These are phyloP conservation scores for Nephotettix cincticeps DNA, from an alignment of 1,140 invertebrate species.

Conservation along the genomic window DNA sequence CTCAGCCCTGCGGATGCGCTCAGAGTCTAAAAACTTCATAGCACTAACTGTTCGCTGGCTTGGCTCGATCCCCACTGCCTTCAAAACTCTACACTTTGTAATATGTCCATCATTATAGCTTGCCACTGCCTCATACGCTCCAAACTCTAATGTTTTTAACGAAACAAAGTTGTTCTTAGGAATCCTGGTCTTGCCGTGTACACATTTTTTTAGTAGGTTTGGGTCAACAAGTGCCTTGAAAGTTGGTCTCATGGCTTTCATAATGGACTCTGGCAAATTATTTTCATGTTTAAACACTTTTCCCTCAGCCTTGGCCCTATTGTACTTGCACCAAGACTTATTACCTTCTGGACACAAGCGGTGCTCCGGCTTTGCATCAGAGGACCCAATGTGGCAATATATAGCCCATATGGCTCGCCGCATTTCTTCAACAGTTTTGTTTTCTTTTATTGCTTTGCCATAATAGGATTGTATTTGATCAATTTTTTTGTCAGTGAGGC, in stretches of 20 bases:
- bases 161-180: conserved; percentile 29
- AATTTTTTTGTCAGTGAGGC: conserved; percentile 30
- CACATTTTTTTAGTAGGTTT: conserved; percentile 34
- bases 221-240: conserved; percentile 30
- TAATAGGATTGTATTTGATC: conserved; percentile 32
- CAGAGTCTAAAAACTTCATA: conserved; percentile 23
- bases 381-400: conserved; percentile 43
- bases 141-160: conserved; percentile 16
- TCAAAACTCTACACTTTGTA: conserved; percentile 25
- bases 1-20: conserved; percentile 22
- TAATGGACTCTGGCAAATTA: conserved; percentile 25
- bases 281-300: conserved; percentile 16
- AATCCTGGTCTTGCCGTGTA: conserved; percentile 30
- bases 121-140: conserved; percentile 29
- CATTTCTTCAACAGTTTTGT: conserved; percentile 42
- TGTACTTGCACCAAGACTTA: conserved; percentile 40
- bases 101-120: conserved; percentile 32
- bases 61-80: conserved; percentile 18
- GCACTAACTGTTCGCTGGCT: neutral
- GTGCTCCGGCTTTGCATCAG: conserved; percentile 41
- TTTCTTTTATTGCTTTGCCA: conserved; percentile 31
- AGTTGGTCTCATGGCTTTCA: conserved; percentile 31
- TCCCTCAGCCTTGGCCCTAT: conserved; percentile 4
- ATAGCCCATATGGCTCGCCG: conserved; percentile 44
- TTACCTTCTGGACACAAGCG: conserved; percentile 36